These are phyloP conservation scores for Diaprepes abbreviatus DNA, from an alignment of 2,888 invertebrate genomes.

Conservation along the genomic window DNA sequence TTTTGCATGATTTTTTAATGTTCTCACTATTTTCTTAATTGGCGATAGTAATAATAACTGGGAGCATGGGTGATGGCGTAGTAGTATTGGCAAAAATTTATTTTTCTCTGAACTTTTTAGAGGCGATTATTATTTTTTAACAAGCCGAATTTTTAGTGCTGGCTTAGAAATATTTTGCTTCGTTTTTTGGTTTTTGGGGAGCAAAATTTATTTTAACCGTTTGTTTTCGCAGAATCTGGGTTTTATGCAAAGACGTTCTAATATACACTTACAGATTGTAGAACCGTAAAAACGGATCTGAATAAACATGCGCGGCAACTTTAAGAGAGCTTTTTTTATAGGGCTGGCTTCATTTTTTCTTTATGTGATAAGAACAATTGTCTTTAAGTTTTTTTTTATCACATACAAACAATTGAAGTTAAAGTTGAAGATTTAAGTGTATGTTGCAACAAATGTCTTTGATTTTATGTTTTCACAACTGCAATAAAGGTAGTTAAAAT, in stretches of 20 bases:
- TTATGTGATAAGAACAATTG: too few species aligned
- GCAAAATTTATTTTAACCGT: slow-evolving; percentile 8
- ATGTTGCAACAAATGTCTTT: too few species aligned
- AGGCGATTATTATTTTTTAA: neutral
- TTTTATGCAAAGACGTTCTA: too few species aligned
- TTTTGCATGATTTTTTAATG: slow-evolving; percentile 29
- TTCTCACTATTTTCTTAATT: neutral
- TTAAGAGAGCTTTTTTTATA: too few species aligned
- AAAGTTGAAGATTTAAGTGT: too few species aligned
- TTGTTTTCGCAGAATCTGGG: too few species aligned
- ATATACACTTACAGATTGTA: too few species aligned
- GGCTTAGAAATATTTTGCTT: slow-evolving; percentile 16
- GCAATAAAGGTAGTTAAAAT: slow-evolving; percentile 2
- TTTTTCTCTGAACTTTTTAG: neutral
- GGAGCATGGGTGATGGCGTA: slow-evolving; percentile 8
- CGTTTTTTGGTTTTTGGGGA: slow-evolving; percentile 23
- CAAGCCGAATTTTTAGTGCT: slow-evolving; percentile 8
- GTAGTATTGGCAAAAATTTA: neutral
- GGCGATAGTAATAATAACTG: neutral
- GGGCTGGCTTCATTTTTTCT: too few species aligned
- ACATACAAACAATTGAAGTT: too few species aligned
- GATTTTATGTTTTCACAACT: neutral
- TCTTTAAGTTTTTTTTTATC: too few species aligned
- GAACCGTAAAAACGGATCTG: too few species aligned
- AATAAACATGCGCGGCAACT: too few species aligned